These are phyloP conservation scores for Lacerta agilis DNA, from an alignment of 2,797 vertebrate species.

Conservation along the genomic window DNA sequence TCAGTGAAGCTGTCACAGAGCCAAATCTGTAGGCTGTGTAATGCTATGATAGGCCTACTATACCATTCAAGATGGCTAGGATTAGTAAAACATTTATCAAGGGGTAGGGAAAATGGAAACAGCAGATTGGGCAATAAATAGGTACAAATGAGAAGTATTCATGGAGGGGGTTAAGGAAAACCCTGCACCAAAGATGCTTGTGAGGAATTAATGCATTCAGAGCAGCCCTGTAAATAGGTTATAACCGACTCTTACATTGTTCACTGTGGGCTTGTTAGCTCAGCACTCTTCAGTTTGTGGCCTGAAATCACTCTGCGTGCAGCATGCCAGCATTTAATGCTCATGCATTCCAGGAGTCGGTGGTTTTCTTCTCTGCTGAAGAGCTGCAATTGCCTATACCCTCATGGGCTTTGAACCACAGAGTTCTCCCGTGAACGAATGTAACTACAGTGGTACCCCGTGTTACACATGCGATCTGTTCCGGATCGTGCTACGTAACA, in stretches of 20 bases:
- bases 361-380: not conserved
- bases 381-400: not conserved
- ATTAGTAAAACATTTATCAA: not conserved
- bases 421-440: not conserved
- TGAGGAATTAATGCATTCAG: not conserved
- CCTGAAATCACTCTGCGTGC: not conserved
- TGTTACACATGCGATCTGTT: no score
- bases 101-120: not conserved
- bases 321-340: not conserved
- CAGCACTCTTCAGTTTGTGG: not conserved
- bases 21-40: not conserved
- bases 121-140: not conserved
- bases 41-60: not conserved
- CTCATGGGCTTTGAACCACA: not conserved
- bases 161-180: no score
- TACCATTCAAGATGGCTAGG: no score
- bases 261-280: not conserved
- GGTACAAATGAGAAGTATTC: not conserved
- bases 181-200: not conserved
- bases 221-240: not conserved
- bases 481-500: no score
- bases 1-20: not conserved
- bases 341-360: not conserved
- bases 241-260: not conserved
- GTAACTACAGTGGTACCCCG: no score